Percentiles rank a stretch among this genome's conserved stretches.
phyloP scores from a whole-genome alignment of 1,140 invertebrate genomes.

The Conus betulinus region DNA sequence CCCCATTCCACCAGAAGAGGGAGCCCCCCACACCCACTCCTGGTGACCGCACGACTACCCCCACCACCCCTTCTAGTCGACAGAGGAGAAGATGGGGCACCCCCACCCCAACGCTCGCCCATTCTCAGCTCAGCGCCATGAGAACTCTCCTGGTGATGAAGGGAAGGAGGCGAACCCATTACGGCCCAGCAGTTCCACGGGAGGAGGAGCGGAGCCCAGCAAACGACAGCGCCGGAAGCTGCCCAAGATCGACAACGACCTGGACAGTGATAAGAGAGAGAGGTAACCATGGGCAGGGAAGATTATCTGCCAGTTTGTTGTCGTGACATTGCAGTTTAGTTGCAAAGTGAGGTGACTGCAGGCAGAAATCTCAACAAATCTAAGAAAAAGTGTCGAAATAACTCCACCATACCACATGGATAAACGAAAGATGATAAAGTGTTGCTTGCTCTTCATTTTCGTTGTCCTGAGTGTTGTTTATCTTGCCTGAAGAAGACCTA shows the following conservation, averaged over 20 bases:
- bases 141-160: not conserved
- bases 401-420: too few species aligned
- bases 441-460: too few species aligned
- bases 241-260: not conserved
- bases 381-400: too few species aligned
- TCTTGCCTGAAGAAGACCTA: too few species aligned
- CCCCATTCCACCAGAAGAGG: not conserved
- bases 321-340: not conserved
- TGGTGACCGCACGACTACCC: not conserved
- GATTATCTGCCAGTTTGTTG: not conserved
- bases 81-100: not conserved
- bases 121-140: not conserved
- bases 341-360: too few species aligned
- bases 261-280: not conserved
- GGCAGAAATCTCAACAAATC: too few species aligned
- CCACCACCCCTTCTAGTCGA: not conserved
- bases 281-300: not conserved
- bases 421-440: too few species aligned
- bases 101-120: not conserved
- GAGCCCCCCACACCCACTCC: not conserved
- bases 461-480: too few species aligned
- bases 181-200: conserved; percentile 39
- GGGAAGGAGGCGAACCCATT: not conserved
- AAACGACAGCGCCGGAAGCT: not conserved
- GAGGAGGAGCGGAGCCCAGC: not conserved